Evolutionary conservation across 2,113 vertebrate genomes (phyloP), one percentile per base, ranked within the genome.

Genomic region (Alligator sinensis): DNA sequence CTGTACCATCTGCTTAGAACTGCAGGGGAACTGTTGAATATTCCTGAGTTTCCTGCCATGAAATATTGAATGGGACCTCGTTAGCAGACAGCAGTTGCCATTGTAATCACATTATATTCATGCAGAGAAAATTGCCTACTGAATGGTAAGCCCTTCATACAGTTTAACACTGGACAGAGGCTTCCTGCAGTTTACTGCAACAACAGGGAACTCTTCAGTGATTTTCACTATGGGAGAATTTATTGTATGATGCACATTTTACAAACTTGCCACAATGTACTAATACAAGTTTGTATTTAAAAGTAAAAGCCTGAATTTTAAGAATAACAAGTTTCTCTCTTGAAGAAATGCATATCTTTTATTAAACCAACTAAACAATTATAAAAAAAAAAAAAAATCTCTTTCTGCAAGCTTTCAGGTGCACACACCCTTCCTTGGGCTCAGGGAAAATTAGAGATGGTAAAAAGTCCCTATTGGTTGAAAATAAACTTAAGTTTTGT

Each of bases 31-130:
- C 93, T 64, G 63, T 78, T 80, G 85, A 95, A 59, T 38, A 5
- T 94, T 80, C 59, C 87, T 64, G 60, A 92, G 55, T 82, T 95
- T 90, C 70, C 81, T 94, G 60, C 80, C 64, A 77, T 94, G 90
- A 95, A 94, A 58, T 68, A 61, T 54, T 63, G 86, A 95, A 80
- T 89, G 87, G 82, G 22, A 96, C 19, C 74, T 96, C 93, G 94
- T 97, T 96, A 97, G 92, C 90, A 82, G 92, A 79, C 93, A 96
- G 95, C 96, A 96, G 79, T 75, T 94, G 82, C 83, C 61, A 72
- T 64, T 97, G 96, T 97, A 97, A 97, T 93, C 92, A 92, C 87
- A 94, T 94, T 88, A 92, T 83, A 91, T 89, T 96, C 96, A 96
- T 80, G 85, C 93, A 93, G 96, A 95, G 95, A 96, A 94, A 94